phyloP scores from a whole-genome alignment of 2,113 vertebrate genomes.

The Thinocorus orbignyianus region DNA sequence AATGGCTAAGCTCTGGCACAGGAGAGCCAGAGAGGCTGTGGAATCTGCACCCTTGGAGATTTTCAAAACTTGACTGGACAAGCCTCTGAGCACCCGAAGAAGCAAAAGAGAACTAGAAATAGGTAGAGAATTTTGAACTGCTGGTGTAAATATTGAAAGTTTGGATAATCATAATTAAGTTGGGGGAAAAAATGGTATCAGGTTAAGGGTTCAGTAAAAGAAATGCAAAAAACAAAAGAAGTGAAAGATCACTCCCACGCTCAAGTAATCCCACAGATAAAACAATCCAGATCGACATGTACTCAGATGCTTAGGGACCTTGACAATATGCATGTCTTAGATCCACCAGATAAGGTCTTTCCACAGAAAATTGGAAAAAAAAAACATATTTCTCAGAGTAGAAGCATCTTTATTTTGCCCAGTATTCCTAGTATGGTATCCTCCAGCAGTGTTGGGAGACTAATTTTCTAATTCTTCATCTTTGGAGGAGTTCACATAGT shows the following conservation, averaged over 20 bases:
- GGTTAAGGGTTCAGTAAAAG: background rate
- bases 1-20: background rate
- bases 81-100: background rate
- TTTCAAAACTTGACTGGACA: background rate
- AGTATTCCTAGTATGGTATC: background rate
- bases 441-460: background rate
- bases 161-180: background rate
- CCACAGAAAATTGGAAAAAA: background rate
- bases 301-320: background rate
- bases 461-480: background rate
- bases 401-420: background rate
- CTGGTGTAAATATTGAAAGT: background rate
- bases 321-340: background rate
- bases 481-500: background rate
- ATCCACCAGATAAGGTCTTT: background rate
- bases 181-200: background rate
- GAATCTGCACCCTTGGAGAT: background rate
- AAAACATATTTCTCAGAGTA: background rate
- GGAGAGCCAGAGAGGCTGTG: background rate
- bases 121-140: background rate
- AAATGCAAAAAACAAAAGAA: background rate
- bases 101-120: background rate
- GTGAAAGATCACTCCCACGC: background rate
- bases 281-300: background rate
- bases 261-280: background rate